Conservation (phyloP, 1,140 invertebrate genomes). For the Arion vulgaris region DNA sequence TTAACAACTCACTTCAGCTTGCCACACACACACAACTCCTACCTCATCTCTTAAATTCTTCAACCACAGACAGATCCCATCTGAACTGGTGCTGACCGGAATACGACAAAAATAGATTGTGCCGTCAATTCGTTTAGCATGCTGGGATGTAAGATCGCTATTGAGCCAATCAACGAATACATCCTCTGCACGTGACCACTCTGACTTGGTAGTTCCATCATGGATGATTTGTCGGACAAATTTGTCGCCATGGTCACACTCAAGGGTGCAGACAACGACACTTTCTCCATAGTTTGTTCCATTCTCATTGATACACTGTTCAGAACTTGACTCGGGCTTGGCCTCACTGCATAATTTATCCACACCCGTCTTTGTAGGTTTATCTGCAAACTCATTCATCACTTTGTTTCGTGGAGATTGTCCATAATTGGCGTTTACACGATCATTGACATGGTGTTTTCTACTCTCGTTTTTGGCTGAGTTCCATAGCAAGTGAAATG, state of each 20-base stretch:
- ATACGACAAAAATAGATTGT: slow-evolving; percentile 14
- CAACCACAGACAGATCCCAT: slow-evolving; percentile 20
- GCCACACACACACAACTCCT: no score
- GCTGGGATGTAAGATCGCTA: slow-evolving; percentile 16
- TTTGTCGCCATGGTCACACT: slow-evolving; percentile 18
- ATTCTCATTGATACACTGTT: no score
- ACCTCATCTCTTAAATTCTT: slow-evolving; percentile 12
- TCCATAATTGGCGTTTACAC: not conserved
- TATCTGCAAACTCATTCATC: no score
- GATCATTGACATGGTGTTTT: not conserved
- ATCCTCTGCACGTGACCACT: slow-evolving; percentile 21
- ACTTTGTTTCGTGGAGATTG: not conserved
- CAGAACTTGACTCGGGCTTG: no score
- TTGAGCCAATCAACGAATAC: slow-evolving; percentile 29
- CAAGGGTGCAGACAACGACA: slow-evolving; percentile 19
- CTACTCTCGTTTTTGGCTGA: not conserved
- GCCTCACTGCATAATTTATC: no score
- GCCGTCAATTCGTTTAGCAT: slow-evolving; percentile 10
- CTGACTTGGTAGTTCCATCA: not conserved
- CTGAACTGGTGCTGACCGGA: not conserved
- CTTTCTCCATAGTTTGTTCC: not conserved
- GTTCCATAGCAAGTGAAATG: slow-evolving; percentile 22
- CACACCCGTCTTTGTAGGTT: no score
- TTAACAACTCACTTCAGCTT: no score
- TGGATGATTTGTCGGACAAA: slow-evolving; percentile 5